Evolutionary conservation across 2,888 invertebrate genomes (phyloP), one percentile per base, ranked within the genome.

Genomic region (Phymatocera aterrima): DNA sequence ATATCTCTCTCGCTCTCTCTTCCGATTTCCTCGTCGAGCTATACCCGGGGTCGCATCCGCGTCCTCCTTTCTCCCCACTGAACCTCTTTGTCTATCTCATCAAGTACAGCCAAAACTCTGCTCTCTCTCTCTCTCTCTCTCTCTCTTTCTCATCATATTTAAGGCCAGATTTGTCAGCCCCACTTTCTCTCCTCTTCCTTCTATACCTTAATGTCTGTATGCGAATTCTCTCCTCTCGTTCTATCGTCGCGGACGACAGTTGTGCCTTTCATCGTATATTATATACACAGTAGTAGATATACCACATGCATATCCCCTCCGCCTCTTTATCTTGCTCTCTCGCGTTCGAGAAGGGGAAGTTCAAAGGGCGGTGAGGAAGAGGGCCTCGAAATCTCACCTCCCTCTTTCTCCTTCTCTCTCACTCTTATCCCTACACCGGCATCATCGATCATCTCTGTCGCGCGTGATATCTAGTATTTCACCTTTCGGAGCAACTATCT

Each of bases 391-490:
- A 81, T 37, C 64, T 1, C 34, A 15, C n/a, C 18, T 37, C 21
- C 18, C 37, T n/a, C 24, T 40, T 46, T 28, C 43, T 34, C 61
- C 37, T 37, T 43, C 43, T 46, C 68, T 43, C 68, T 40, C 24
- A 24, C 18, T 43, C 24, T 10, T 18, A 12, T 43, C 15, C 43
- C 24, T 28, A 68, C 68, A 57, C 24, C 43, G 46, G 43, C 40
- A 48, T 72, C 72, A 88, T 88, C 87, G 87, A 87, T 86, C 83
- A 86, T 89, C 88, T 86, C 85, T 86, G 86, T 88, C 87, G 87
- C 84, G 37, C 54, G 15, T 57, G 46, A 43, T 68, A 46, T 68
- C 68, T 15, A n/a, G n/a, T n/a, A n/a, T n/a, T n/a, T n/a, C n/a
- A n/a, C 46, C 43, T 46, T 28, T 68, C 18, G 64, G 18, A 18